These are phyloP conservation scores for Chaetodon trifascialis DNA, from an alignment of 2,113 vertebrate genomes.

Conservation along the genomic window DNA sequence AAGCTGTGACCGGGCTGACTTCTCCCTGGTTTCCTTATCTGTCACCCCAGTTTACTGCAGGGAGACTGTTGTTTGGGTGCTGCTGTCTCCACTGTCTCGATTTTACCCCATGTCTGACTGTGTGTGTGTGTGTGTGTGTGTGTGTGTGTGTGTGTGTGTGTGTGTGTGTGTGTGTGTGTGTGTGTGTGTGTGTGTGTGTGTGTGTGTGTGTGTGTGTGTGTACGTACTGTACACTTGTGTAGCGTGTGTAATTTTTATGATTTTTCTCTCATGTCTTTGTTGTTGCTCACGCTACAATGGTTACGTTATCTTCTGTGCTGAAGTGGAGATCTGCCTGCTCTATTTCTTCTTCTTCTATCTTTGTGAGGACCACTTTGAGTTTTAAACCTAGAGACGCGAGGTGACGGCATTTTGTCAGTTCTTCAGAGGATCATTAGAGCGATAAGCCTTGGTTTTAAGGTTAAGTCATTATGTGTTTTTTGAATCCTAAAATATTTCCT, in stretches of 20 bases:
- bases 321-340: background rate
- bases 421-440: background rate
- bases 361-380: constrained; percentile 1
- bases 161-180: constrained; percentile 11
- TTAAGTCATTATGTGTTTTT: too few species aligned
- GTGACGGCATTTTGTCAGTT: background rate
- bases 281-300: constrained; percentile 19
- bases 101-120: constrained; percentile 33
- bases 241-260: constrained; percentile 1
- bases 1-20: constrained; percentile 35
- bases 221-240: background rate
- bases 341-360: background rate
- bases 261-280: background rate
- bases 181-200: constrained; percentile 24
- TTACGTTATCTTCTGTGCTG: background rate
- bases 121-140: constrained; percentile 24
- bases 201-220: constrained; percentile 27
- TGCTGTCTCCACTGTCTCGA: constrained; percentile 67
- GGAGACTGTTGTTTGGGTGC: constrained; percentile 76
- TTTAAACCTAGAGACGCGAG: background rate
- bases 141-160: constrained; percentile 27
- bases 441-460: background rate
- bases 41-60: constrained; percentile 66
- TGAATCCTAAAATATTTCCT: too few species aligned
- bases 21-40: constrained; percentile 60